Conservation (phyloP, 2,888 invertebrate genomes). For the Sphecodes monilicornis region DNA sequence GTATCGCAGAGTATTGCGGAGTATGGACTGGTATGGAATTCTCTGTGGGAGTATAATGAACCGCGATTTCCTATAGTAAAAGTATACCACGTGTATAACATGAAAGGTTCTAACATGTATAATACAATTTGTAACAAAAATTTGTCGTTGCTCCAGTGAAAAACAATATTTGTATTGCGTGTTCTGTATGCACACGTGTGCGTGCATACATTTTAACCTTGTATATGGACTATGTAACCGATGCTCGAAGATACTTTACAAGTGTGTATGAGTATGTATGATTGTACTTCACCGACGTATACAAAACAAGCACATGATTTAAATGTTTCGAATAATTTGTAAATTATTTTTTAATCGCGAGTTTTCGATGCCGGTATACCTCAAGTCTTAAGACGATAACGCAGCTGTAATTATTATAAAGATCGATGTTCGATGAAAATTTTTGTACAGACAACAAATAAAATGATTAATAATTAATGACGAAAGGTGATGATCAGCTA, state of each 20-base stretch:
- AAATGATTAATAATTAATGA: not conserved
- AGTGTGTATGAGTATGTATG: not conserved
- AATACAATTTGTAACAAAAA: not conserved
- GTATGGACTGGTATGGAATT: not conserved
- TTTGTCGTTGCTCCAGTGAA: not conserved
- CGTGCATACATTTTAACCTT: not conserved
- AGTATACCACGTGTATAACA: not conserved
- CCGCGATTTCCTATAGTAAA: not conserved
- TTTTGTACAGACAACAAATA: not conserved
- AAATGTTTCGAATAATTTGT: not conserved
- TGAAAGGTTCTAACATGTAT: not conserved
- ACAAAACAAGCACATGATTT: not conserved
- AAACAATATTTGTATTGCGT: not conserved
- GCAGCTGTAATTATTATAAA: not conserved
- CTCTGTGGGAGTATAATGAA: not conserved
- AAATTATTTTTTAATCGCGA: not conserved
- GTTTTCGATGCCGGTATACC: conserved; percentile 6
- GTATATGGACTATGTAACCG: not conserved
- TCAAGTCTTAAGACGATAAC: not conserved
- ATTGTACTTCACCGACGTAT: not conserved
- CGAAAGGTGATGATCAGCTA: not conserved
- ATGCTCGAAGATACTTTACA: not conserved
- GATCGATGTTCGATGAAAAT: not conserved
- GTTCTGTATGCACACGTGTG: not conserved
- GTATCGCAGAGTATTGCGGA: not conserved